Evolutionary conservation across 2,888 invertebrate genomes (phyloP), one percentile per base, ranked within the genome.

Genomic region (Norana najaformis): DNA sequence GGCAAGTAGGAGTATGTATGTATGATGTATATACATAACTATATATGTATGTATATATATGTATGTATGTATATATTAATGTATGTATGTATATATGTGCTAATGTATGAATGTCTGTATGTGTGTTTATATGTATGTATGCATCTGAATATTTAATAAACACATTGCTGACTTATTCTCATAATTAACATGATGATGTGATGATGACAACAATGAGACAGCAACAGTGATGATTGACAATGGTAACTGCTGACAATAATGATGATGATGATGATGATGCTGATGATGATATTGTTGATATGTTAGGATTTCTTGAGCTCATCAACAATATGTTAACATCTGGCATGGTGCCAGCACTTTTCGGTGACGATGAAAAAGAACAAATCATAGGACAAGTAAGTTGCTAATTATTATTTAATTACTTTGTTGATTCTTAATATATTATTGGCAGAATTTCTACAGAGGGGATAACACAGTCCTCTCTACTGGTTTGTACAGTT

Each of bases 251-350:
- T 38, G 34, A 83, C 38, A 5, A 30, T 90, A n/a, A 41, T 90
- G 90, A 88, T 88, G 89, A 89, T 85, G 85, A 85, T 83, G 83
- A 85, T 83, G 89, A 88, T 90, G 41, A 88, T 88, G 88, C n/a
- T 90, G 88, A 88, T 90, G 39, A 39, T 88, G 88, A 39, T 5
- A 16, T 69, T 6, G 69, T 69, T 69, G 69, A n/a, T 69, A n/a
- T 69, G n/a, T 69, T 8, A 95, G 95, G 95, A 30, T 98, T 98
- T 94, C 95, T 98, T 91, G 98, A 98, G 95, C 96, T 97, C 92
- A 97, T 98, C 91, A 98, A 98, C 95, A 98, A 98, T 93, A 98
- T 98, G 94, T 95, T 98, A 91, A 97, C 97, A 95, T 97, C 97
- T 90, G 98, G 97, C 0, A 97, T 97, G 95, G 97, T 98, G 4